Evolutionary conservation across 1,140 invertebrate species (phyloP).

Genomic region (Coptotermes formosanus): DNA sequence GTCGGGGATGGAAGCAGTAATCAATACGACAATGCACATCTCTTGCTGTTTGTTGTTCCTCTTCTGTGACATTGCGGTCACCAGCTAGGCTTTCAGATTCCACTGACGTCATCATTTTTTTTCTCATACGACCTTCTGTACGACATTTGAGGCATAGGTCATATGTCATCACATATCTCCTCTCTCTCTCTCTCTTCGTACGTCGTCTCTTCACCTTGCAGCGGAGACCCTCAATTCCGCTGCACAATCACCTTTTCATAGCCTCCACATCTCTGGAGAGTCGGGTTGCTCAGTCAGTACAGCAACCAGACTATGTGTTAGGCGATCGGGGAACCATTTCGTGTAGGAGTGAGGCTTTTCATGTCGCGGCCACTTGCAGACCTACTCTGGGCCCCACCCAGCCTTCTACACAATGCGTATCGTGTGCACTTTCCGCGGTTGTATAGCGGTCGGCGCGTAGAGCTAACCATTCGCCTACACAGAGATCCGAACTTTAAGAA

Average conservation of each 20-base stretch:
- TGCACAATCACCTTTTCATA: too few relatives aligned
- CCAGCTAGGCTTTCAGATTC: neutral
- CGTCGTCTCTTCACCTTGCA: neutral
- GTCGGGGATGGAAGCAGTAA: neutral
- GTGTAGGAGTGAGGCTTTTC: too few relatives aligned
- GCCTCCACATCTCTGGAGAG: too few relatives aligned
- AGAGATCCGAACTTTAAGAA: too few relatives aligned
- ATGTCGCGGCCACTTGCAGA: too few relatives aligned
- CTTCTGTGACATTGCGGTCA: neutral
- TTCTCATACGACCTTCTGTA: neutral
- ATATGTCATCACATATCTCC: neutral
- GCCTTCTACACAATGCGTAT: too few relatives aligned
- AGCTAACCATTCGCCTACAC: neutral
- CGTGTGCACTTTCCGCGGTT: too few relatives aligned
- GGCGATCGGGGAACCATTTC: too few relatives aligned
- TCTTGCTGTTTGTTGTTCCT: neutral
- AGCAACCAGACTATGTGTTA: too few relatives aligned
- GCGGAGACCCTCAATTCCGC: neutral
- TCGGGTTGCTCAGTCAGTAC: too few relatives aligned
- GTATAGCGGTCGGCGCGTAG: too few relatives aligned
- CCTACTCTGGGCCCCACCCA: too few relatives aligned
- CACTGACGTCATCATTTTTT: neutral
- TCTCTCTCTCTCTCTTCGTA: neutral
- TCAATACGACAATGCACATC: neutral
- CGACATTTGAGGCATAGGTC: neutral